Evolutionary conservation across 2,113 vertebrate species (phyloP).

Genomic region (Oxyura jamaicensis): DNA sequence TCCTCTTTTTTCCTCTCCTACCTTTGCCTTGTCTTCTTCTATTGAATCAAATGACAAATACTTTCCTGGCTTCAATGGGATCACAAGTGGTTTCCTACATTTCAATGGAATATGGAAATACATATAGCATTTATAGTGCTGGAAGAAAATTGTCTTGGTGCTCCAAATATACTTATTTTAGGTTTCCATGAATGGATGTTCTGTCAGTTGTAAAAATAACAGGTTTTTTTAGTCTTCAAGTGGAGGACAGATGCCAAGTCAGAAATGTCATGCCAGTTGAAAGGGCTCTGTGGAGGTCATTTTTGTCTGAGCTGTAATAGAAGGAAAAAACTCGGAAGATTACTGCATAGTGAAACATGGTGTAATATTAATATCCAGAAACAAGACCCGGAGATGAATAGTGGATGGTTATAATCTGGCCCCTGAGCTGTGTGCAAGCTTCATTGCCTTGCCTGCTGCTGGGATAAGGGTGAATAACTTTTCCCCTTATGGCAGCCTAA

Average conservation of each 20-base stretch:
- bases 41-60: neutral
- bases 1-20: neutral
- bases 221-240: neutral
- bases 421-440: neutral
- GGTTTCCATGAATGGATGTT: neutral
- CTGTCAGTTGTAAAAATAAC: neutral
- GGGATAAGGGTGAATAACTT: rapidly evolving
- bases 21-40: neutral
- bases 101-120: neutral
- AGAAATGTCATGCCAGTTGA: rapidly evolving
- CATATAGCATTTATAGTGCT: neutral
- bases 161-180: neutral
- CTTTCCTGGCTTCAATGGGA: neutral
- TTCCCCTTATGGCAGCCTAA: neutral
- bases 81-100: neutral
- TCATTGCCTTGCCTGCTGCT: neutral
- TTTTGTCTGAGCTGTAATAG: neutral
- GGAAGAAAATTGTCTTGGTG: neutral
- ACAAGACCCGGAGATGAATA: neutral
- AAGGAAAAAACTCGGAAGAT: neutral
- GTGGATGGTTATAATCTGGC: neutral
- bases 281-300: rapidly evolving
- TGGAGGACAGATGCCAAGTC: neutral
- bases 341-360: neutral
- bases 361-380: neutral